phyloP scores from a whole-genome alignment of 53 echinoderm and acorn worm species.

The Antedon mediterranea region DNA sequence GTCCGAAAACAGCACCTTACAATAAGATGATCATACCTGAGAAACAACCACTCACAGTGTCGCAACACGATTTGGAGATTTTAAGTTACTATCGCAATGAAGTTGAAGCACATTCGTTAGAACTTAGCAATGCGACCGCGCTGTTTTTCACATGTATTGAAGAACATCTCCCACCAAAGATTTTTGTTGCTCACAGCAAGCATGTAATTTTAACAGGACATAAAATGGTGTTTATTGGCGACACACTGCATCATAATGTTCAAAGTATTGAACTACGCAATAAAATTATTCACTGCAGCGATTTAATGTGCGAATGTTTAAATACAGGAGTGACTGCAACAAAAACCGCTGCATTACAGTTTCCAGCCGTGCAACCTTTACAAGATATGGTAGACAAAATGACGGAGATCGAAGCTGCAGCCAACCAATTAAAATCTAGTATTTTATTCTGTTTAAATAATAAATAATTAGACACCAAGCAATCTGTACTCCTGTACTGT shows the following conservation, averaged over 20 bases:
- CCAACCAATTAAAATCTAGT: constrained; percentile 54
- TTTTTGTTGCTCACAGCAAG: constrained; percentile 94
- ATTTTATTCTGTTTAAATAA: constrained; percentile 6
- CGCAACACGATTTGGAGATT: constrained; percentile 55
- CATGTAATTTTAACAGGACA: constrained; percentile 87
- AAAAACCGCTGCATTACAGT: constrained; percentile 85
- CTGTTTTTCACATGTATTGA: constrained; percentile 90
- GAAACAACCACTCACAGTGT: constrained; percentile 27
- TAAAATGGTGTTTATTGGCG: constrained; percentile 91
- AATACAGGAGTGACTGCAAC: constrained; percentile 74
- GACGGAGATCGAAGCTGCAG: constrained; percentile 71
- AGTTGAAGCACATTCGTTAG: constrained; percentile 53
- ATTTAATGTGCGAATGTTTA: constrained; percentile 68
- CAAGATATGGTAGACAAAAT: constrained; percentile 97
- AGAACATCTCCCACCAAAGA: constrained; percentile 82
- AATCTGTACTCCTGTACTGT: not conserved
- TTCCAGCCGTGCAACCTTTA: constrained; percentile 60
- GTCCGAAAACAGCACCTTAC: constrained; percentile 17
- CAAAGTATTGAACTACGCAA: constrained; percentile 42
- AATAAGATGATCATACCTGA: constrained; percentile 57
- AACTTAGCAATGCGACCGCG: constrained; percentile 63
- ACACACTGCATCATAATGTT: constrained; percentile 80
- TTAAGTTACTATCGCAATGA: constrained; percentile 64
- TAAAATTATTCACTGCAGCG: constrained; percentile 64
- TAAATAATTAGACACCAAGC: not conserved